These are phyloP conservation scores for Drosophila pseudotakahashii DNA, from an alignment of 2,888 invertebrate genomes.

Conservation along the genomic window DNA sequence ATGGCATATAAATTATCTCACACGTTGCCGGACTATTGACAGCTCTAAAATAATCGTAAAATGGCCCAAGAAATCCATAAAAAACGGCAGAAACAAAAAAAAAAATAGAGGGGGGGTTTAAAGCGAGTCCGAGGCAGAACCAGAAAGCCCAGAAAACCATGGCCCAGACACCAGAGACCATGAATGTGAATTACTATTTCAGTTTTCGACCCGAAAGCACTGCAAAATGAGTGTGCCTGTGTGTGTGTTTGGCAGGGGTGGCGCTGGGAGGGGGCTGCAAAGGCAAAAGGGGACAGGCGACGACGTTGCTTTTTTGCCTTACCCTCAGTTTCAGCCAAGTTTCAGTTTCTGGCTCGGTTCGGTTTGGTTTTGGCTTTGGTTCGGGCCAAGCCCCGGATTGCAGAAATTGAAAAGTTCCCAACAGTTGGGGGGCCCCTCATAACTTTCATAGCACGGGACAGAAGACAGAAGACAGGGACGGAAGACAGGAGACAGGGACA, in stretches of 20 bases:
- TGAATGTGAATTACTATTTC: slow-evolving; percentile 79
- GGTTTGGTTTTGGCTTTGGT: slow-evolving; percentile 2
- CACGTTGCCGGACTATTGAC: slow-evolving; percentile 79
- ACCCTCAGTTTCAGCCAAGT: slow-evolving; percentile 33
- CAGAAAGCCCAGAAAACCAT: slow-evolving; percentile 35
- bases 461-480: neutral
- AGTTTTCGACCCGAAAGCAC: slow-evolving; percentile 62
- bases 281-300: slow-evolving; percentile 60
- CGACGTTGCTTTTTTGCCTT: slow-evolving; percentile 65
- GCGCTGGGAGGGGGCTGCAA: slow-evolving; percentile 3
- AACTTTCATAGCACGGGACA: slow-evolving; percentile 63
- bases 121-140: slow-evolving; percentile 18
- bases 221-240: slow-evolving; percentile 22
- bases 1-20: slow-evolving; percentile 81
- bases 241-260: neutral
- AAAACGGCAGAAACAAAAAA: slow-evolving; percentile 53
- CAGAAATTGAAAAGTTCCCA: slow-evolving; percentile 74
- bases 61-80: slow-evolving; percentile 76
- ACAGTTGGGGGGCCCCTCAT: slow-evolving; percentile 77
- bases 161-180: slow-evolving; percentile 52
- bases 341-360: slow-evolving; percentile 1
- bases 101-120: neutral
- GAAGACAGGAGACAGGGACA: slow-evolving; percentile 5
- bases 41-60: slow-evolving; percentile 80
- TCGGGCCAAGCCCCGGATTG: slow-evolving; percentile 50